Evolutionary conservation across 2,888 invertebrate species (phyloP).

Genomic region (Agrilus biguttatus): DNA sequence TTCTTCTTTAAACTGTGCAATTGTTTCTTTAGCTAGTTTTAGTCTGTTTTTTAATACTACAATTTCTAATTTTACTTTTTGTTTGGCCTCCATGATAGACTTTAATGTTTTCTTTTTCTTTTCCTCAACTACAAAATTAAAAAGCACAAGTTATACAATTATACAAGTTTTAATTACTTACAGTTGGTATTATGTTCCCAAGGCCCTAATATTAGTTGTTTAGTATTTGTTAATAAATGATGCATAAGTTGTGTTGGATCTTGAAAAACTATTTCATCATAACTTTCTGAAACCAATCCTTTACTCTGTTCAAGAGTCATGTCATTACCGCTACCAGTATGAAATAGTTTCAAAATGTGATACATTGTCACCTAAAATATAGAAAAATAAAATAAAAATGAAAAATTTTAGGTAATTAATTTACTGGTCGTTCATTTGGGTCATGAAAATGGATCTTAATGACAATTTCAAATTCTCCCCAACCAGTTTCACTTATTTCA

Average conservation of each 20-base stretch:
- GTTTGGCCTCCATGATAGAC: conserved; percentile 62
- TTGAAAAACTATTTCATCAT: conserved; percentile 91
- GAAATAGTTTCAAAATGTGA: conserved; percentile 88
- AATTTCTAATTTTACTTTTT: conserved; percentile 71
- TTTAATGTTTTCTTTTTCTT: conserved; percentile 69
- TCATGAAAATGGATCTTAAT: conserved; percentile 97
- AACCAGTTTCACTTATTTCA: conserved; percentile 95
- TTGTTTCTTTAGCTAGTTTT: conserved; percentile 73
- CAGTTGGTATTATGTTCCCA: conserved; percentile 85
- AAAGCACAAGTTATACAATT: background rate
- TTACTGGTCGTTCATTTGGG: conserved; percentile 84
- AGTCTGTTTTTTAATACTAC: conserved; percentile 70
- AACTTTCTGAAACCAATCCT: conserved; percentile 78
- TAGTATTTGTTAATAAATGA: conserved; percentile 63
- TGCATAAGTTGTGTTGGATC: conserved; percentile 86
- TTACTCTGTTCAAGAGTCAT: conserved; percentile 53
- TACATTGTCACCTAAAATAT: conserved; percentile 75
- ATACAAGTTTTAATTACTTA: conserved; percentile 32
- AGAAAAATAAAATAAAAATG: background rate
- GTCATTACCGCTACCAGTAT: conserved; percentile 51
- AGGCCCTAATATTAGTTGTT: conserved; percentile 54
- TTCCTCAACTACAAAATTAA: conserved; percentile 60
- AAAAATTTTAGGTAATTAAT: conserved; percentile 19
- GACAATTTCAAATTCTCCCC: conserved; percentile 98
- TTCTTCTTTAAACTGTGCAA: conserved; percentile 67